These are phyloP conservation scores for Pitta sordida DNA, from an alignment of 2,113 vertebrate genomes.

Conservation along the genomic window DNA sequence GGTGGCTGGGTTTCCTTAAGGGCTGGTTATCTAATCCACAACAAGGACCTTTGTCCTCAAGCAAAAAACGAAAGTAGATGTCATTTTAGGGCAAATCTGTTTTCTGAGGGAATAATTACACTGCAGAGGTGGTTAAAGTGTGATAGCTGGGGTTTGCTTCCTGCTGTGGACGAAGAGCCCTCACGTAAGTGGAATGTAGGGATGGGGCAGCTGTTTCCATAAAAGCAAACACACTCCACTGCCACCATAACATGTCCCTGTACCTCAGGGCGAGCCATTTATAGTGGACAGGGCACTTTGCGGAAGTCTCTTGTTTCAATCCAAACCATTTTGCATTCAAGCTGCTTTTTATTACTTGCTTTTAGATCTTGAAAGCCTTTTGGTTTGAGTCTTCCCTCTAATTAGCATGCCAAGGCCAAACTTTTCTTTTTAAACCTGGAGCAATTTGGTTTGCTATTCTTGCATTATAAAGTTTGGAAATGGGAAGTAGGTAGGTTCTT, in stretches of 20 bases:
- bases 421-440: neutral
- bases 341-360: conserved; percentile 50
- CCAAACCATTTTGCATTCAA: neutral
- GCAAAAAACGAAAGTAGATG: neutral
- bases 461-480: neutral
- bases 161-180: neutral
- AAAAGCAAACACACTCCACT: neutral
- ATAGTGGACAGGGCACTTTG: neutral
- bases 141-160: neutral
- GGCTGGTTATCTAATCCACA: neutral
- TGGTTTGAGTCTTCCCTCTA: neutral
- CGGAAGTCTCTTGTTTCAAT: conserved; percentile 4
- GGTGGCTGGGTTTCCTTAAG: neutral
- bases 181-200: rapidly evolving
- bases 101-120: neutral
- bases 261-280: neutral
- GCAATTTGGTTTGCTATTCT: neutral
- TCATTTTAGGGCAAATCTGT: neutral
- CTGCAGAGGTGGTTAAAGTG: neutral
- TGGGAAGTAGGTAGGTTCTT: neutral
- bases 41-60: neutral
- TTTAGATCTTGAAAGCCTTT: conserved; percentile 34
- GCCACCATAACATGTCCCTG: neutral
- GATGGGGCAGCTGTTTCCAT: neutral
- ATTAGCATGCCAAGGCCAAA: neutral